Evolutionary conservation across 2,113 vertebrate species (phyloP).

Genomic region (Potamarius usumacintae): DNA sequence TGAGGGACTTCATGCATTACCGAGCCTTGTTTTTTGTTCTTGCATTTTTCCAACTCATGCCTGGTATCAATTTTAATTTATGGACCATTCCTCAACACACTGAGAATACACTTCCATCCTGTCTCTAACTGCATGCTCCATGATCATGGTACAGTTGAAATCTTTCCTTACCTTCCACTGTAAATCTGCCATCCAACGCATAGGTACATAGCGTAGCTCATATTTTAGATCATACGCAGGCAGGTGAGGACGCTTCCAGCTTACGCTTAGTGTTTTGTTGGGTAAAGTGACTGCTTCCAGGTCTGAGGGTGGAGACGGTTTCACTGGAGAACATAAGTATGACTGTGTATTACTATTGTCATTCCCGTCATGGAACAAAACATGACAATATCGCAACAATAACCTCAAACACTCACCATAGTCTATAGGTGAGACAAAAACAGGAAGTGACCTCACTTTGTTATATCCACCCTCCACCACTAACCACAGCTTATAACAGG

Average conservation of each 20-base stretch:
- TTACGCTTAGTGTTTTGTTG: constrained; percentile 75
- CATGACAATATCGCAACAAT: not conserved
- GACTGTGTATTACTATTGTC: not conserved
- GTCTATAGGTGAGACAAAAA: constrained; percentile 81
- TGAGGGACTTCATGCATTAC: not conserved
- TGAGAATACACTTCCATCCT: too few species aligned
- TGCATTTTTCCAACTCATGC: not conserved
- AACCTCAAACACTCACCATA: constrained; percentile 75
- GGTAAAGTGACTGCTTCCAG: constrained; percentile 75
- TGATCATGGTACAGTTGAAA: not conserved
- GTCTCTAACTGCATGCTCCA: not conserved
- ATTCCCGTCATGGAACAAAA: not conserved
- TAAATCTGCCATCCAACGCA: constrained; percentile 52
- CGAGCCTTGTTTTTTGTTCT: not conserved
- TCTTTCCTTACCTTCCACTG: constrained; percentile 79
- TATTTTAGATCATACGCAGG: constrained; percentile 73
- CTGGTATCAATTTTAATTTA: not conserved
- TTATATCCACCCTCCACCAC: constrained; percentile 75
- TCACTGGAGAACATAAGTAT: constrained; percentile 75
- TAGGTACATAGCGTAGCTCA: constrained; percentile 75
- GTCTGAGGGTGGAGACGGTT: constrained; percentile 76
- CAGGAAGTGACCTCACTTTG: constrained; percentile 77
- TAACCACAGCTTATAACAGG: constrained; percentile 90
- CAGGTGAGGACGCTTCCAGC: constrained; percentile 77
- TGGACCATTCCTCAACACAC: not conserved